Evolutionary conservation across 1,140 invertebrate genomes (phyloP).

Genomic region (Platyura marginata): DNA sequence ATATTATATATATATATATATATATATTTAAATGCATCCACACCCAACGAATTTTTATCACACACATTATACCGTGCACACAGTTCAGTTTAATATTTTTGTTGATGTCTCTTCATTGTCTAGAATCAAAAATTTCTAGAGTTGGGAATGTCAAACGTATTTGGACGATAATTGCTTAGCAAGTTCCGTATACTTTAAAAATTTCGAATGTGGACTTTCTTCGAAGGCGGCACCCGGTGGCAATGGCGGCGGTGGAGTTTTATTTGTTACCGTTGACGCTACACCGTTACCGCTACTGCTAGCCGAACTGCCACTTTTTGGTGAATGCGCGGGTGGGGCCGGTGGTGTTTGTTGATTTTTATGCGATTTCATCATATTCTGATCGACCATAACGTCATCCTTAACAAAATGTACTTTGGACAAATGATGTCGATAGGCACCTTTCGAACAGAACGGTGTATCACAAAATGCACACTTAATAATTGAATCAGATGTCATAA

Average conservation of each 20-base stretch:
- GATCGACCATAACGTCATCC: constrained; percentile 59
- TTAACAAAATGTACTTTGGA: constrained; percentile 96
- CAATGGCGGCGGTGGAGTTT: background rate
- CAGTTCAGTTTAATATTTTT: too few species aligned
- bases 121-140: too few species aligned
- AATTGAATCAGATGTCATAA: constrained; percentile 65
- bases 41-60: background rate
- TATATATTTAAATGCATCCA: background rate
- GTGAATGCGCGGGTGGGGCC: constrained; percentile 8
- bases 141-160: constrained; percentile 48
- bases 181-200: constrained; percentile 90
- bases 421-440: constrained; percentile 87
- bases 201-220: constrained; percentile 89
- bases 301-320: constrained; percentile 12
- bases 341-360: background rate
- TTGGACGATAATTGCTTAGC: constrained; percentile 92
- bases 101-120: too few species aligned
- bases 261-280: background rate
- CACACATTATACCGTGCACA: background rate
- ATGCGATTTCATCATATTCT: constrained; percentile 29
- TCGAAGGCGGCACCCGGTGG: constrained; percentile 46
- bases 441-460: constrained; percentile 89
- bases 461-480: constrained; percentile 96
- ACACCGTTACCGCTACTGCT: constrained; percentile 7
- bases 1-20: too few species aligned